These are phyloP conservation scores for Acanthosepion esculentum DNA, from an alignment of 2,888 invertebrate species.

Conservation along the genomic window DNA sequence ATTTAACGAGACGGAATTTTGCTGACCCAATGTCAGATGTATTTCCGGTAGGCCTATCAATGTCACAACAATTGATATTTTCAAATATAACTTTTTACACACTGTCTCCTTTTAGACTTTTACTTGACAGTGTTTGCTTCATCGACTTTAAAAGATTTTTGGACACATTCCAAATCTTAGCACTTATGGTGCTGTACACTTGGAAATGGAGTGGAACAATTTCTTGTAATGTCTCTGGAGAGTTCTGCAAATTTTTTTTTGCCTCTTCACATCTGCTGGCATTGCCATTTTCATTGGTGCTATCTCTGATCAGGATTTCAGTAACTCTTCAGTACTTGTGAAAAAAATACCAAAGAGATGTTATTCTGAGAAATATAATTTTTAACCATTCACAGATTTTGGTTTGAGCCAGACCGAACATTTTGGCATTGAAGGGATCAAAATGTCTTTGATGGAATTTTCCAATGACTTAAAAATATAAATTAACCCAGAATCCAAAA, in stretches of 20 bases:
- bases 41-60: background rate
- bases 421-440: too few relatives aligned
- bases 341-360: background rate
- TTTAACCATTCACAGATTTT: too few relatives aligned
- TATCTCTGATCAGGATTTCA: background rate
- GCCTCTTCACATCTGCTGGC: background rate
- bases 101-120: background rate
- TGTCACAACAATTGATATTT: background rate
- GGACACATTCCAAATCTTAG: background rate
- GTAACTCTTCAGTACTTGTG: background rate
- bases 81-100: slow-evolving; percentile 12
- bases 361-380: too few relatives aligned
- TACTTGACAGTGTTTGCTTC: background rate
- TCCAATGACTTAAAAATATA: too few relatives aligned
- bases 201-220: slow-evolving; percentile 33
- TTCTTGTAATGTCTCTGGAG: background rate
- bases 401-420: too few relatives aligned
- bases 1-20: background rate
- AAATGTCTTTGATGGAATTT: too few relatives aligned
- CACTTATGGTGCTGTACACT: background rate
- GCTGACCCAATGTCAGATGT: background rate
- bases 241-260: background rate
- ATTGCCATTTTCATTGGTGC: background rate
- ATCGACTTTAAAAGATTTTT: background rate
- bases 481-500: too few relatives aligned